phyloP scores from a whole-genome alignment of 2,113 vertebrate genomes.

The Thalassarche chlororhynchos region DNA sequence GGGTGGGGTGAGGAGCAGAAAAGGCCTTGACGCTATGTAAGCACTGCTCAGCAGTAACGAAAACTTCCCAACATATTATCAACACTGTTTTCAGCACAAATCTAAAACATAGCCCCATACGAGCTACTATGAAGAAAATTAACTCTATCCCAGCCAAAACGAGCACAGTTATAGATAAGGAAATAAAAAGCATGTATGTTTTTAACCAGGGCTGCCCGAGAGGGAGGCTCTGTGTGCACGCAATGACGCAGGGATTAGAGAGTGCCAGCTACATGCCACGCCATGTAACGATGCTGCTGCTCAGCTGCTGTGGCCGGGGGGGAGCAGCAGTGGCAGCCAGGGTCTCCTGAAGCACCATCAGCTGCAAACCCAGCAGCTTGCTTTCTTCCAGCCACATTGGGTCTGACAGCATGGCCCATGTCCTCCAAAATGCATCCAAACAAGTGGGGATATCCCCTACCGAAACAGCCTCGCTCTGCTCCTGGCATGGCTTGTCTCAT shows the following conservation, averaged over 20 bases:
- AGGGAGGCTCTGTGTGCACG: too few relatives aligned
- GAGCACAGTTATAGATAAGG: neutral
- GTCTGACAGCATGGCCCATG: rapidly evolving
- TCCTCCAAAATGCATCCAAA: neutral
- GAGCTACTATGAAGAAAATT: too few relatives aligned
- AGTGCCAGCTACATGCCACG: neutral
- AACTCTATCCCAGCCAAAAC: too few relatives aligned
- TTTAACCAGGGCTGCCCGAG: neutral
- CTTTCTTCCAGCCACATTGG: neutral
- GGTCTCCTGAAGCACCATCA: neutral
- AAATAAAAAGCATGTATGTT: neutral
- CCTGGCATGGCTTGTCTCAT: rapidly evolving
- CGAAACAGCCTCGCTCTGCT: neutral
- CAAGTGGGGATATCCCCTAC: rapidly evolving
- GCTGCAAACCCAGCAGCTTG: neutral
- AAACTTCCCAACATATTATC: too few relatives aligned
- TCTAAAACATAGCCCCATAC: too few relatives aligned
- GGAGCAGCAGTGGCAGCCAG: neutral
- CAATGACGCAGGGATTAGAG: neutral
- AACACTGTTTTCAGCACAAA: too few relatives aligned
- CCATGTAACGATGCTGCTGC: neutral
- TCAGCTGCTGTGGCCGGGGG: neutral
- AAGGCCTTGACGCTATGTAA: too few relatives aligned
- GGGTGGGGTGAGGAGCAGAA: too few relatives aligned
- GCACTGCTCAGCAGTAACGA: too few relatives aligned